Evolutionary conservation across 2,888 invertebrate genomes (phyloP).

Genomic region (Peribatodes rhomboidaria): DNA sequence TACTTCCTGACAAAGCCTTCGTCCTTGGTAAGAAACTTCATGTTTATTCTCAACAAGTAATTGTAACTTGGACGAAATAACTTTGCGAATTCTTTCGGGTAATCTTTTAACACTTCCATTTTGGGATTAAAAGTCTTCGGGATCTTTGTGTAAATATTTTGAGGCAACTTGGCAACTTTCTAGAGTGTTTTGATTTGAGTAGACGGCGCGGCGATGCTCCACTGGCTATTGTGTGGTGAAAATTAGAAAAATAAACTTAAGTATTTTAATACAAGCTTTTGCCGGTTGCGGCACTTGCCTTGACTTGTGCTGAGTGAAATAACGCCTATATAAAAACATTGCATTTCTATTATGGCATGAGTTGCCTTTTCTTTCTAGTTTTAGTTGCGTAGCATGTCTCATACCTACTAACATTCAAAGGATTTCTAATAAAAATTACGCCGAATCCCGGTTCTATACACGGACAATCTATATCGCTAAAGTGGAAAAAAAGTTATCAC

Average conservation of each 20-base stretch:
- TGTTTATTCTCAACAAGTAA: constrained; percentile 48
- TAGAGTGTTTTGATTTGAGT: constrained; percentile 34
- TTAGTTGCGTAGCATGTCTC: too few relatives aligned
- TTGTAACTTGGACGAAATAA: constrained; percentile 47
- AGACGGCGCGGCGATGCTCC: constrained; percentile 16
- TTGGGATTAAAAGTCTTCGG: constrained; percentile 32
- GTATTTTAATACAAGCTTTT: constrained; percentile 6
- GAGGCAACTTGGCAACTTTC: constrained; percentile 36
- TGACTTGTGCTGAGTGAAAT: not conserved
- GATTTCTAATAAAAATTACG: too few relatives aligned
- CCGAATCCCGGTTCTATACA: too few relatives aligned
- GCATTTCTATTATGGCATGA: too few relatives aligned
- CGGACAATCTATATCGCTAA: too few relatives aligned
- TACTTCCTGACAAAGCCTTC: constrained; percentile 43
- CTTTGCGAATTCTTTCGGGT: constrained; percentile 53
- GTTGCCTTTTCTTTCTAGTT: too few relatives aligned
- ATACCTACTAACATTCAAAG: too few relatives aligned
- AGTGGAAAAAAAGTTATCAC: too few relatives aligned
- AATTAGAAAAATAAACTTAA: constrained; percentile 9
- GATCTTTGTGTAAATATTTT: constrained; percentile 28
- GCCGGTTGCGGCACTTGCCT: not conserved
- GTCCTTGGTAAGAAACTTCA: constrained; percentile 47
- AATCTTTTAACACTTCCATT: constrained; percentile 49
- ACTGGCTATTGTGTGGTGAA: constrained; percentile 16
- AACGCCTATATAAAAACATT: too few relatives aligned